Evolutionary conservation across 2,113 vertebrate species (phyloP).

Genomic region (Crypturellus undulatus): DNA sequence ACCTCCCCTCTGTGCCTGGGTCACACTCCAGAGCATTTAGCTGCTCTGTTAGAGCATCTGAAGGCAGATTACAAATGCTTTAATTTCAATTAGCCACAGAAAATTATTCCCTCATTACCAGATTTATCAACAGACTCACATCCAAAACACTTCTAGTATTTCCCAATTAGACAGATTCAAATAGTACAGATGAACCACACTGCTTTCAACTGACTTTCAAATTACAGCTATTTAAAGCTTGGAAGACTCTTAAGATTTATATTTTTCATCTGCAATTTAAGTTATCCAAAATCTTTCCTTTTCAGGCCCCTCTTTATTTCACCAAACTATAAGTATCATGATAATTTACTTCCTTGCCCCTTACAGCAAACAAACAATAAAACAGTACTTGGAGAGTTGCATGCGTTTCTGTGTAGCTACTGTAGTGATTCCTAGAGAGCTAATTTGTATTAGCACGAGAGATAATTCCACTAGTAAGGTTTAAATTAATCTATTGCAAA

Average conservation of each 20-base stretch:
- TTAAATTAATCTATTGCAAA: slow-evolving; percentile 61
- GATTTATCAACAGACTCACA: neutral
- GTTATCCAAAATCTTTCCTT: neutral
- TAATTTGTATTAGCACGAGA: slow-evolving; percentile 32
- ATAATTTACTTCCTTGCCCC: neutral
- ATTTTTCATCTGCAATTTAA: slow-evolving; percentile 24
- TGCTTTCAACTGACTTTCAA: neutral
- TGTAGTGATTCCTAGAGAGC: slow-evolving; percentile 47
- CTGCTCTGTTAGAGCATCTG: neutral
- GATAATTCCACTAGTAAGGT: slow-evolving; percentile 43
- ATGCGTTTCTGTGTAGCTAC: neutral
- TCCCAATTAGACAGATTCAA: neutral
- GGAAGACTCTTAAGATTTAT: neutral
- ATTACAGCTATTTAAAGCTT: neutral
- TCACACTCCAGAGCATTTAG: neutral
- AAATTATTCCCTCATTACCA: neutral
- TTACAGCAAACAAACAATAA: neutral
- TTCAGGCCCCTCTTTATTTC: neutral
- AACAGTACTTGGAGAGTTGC: neutral
- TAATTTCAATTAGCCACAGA: neutral
- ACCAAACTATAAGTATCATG: neutral
- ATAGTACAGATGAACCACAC: neutral
- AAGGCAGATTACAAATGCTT: neutral
- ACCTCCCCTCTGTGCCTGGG: neutral
- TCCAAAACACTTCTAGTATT: neutral